Evolutionary conservation across 2,797 vertebrate species (phyloP), one percentile per base, ranked within the genome.

Genomic region (Amblyraja radiata): DNA sequence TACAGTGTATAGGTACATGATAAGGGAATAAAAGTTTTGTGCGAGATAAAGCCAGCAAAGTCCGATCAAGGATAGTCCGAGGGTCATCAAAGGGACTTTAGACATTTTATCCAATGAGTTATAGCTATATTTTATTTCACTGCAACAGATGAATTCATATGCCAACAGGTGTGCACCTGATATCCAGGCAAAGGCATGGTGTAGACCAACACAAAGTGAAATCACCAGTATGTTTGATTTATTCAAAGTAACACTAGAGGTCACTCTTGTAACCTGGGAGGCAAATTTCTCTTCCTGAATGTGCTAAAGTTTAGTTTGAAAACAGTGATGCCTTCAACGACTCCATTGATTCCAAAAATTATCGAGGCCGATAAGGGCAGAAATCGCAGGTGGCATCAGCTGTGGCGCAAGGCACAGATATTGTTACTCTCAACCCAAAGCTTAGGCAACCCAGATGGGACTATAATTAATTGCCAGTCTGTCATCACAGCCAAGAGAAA

Each of bases 241-340:
- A 74, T 25, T 71, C 32, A 28, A 93, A 77, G 71, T 74, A 88
- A 93, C 93, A 93, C 93, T 93, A 94, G 93, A 94, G 93, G 93
- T 93, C 93, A 94, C 28, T 93, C 90, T 94, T 94, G 93, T 86
- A 93, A 93, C 92, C 93, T 80, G 8, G 36, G 93, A 79, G 80
- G 54, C 93, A 93, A 94, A 80, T 8, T 18, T 71, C 6, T 90
- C 28, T 58, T 88, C 84, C 68, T 32, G 36, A 90, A 71, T 4
- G 71, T 92, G 90, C 39, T 92, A 36, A 91, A 68, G 63, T 73
- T 36, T 13, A 73, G 65, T 74, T 46, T 91, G 16, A 23, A 92
- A 74, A 54, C 46, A 74, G 68, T 74, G 90, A 36, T 76, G 90
- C 46, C 90, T n/a, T 76, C 36, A 92, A 28, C 25, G 68, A 8